Evolutionary conservation across 1,140 invertebrate species (phyloP), one percentile per base, ranked within the genome.

Genomic region (Melitaea cinxia): DNA sequence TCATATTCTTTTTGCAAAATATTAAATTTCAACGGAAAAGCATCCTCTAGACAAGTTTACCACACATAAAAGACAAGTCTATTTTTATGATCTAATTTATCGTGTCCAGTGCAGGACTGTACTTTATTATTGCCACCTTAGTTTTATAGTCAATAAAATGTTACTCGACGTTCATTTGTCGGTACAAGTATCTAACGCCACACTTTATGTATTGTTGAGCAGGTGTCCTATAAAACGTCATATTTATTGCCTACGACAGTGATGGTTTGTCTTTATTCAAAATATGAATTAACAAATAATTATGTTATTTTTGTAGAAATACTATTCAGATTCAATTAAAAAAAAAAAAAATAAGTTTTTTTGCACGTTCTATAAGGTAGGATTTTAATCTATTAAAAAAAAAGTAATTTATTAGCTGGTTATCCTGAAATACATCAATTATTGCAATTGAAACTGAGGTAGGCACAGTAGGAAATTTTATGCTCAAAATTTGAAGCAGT

Each of bases 71-170:
- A 17, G 37, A 7, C 14, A 42, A 19, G 37, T 42, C 6, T 59
- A 26, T 53, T 42, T 66, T 66, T 55, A 52, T 37, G 47, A 28
- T 35, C 28, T 54, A 50, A 60, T 60, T 65, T 26, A 53, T 65
- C 33, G 42, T 19, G 15, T 21, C 50, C 55, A 55, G 17, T 50
- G 33, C 26, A 53, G 17, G 17, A 42, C 21, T 59, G 56, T 62
- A 42, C 9, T 66, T 70, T 71, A 61, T 63, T 78, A 82, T 75
- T 60, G 67, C 64, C 42, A 58, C 55, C 66, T 64, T 45, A 70
- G 65, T 52, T 79, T 82, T 79, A 79, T 70, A 64, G 50, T 7
- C 73, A 68, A 82, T 81, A 81, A 81, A 42, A 17, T n/a, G 37
- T 17, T 17, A 79, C 65, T 66, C 65, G 54, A 58, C 59, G 62